Conservation (phyloP, 1,140 invertebrate genomes). For the Drosophila auraria region DNA sequence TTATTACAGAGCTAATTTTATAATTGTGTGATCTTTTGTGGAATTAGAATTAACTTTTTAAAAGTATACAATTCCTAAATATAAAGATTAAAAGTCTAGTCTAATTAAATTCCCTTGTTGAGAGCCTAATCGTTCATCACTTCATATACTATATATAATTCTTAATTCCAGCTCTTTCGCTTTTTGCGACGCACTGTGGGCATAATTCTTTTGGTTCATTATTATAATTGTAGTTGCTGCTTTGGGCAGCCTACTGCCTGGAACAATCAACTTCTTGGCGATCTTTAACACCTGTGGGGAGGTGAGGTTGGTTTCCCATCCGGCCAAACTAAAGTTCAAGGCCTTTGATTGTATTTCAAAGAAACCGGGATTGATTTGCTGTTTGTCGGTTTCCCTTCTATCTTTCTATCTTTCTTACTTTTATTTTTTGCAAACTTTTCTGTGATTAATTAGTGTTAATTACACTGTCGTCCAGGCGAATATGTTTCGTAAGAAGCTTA, state of each 20-base stretch:
- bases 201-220: conserved; percentile 35
- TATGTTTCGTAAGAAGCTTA: conserved; percentile 53
- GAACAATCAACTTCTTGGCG: conserved; percentile 20
- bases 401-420: conserved; percentile 6
- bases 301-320: conserved; percentile 9
- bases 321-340: conserved; percentile 61
- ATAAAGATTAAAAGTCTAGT: background rate
- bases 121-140: background rate
- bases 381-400: conserved; percentile 15
- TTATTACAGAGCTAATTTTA: conserved; percentile 14
- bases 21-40: conserved; percentile 7
- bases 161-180: conserved; percentile 1
- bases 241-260: conserved; percentile 16
- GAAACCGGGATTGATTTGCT: conserved; percentile 56
- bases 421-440: conserved; percentile 44
- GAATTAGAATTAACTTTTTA: background rate
- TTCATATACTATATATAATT: background rate
- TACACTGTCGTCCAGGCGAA: conserved; percentile 60
- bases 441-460: conserved; percentile 80
- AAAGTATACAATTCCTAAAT: background rate
- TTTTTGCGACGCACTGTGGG: conserved; percentile 11
- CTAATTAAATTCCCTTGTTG: background rate
- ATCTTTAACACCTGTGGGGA: conserved; percentile 22
- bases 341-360: conserved; percentile 38
- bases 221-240: conserved; percentile 37